Evolutionary conservation across 1,140 invertebrate genomes (phyloP).

Genomic region (Caenorhabditis tropicalis): DNA sequence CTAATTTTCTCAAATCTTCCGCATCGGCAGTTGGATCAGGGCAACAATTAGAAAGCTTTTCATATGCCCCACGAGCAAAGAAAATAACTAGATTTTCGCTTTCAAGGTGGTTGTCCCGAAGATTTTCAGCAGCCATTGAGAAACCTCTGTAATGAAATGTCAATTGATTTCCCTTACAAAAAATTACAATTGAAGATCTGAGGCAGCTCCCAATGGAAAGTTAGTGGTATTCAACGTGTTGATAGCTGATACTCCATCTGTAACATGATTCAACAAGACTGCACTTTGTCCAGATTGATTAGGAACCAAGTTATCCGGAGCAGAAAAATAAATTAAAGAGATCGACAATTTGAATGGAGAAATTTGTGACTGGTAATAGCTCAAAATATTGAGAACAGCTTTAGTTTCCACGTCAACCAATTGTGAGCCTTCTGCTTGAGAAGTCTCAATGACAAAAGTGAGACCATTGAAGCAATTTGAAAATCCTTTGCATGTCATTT

Average conservation of each 20-base stretch:
- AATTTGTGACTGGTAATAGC: not conserved
- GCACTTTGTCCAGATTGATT: not conserved
- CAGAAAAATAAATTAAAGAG: constrained; percentile 26
- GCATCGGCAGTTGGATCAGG: constrained; percentile 13
- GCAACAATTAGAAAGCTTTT: not conserved
- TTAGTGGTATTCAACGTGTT: not conserved
- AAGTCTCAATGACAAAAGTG: constrained; percentile 43
- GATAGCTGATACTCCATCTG: not conserved
- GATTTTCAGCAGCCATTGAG: not conserved
- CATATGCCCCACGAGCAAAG: constrained; percentile 36
- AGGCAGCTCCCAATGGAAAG: constrained; percentile 17
- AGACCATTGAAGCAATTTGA: constrained; percentile 24
- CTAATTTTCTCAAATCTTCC: not conserved
- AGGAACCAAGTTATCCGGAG: constrained; percentile 24
- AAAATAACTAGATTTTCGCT: constrained; percentile 40
- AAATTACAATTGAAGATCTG: constrained; percentile 36
- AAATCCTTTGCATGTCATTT: not conserved
- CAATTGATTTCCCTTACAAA: not conserved
- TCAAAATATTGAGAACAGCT: not conserved
- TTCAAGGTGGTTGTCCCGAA: not conserved
- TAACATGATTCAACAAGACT: not conserved
- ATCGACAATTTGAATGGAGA: constrained; percentile 40
- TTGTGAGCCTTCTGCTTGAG: constrained; percentile 5
- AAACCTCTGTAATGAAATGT: not conserved
- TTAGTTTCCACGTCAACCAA: constrained; percentile 25